Evolutionary conservation across 2,888 invertebrate genomes (phyloP).

Genomic region (Odontocolon sp.): DNA sequence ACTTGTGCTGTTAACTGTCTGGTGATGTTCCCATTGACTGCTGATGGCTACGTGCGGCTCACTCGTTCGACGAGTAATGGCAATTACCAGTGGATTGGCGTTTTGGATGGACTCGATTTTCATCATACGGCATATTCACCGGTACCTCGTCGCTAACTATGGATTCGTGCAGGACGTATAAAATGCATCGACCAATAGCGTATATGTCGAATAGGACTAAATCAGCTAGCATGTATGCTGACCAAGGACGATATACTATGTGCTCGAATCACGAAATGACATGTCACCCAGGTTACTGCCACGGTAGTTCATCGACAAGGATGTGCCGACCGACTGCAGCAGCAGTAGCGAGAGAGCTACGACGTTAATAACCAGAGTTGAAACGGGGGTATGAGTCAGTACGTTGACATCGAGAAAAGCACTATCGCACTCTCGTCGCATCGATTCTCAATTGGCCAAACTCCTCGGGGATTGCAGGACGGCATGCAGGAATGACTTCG

Average conservation of each 20-base stretch:
- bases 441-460: constrained; percentile 31
- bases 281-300: constrained; percentile 23
- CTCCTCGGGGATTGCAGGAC: constrained; percentile 48
- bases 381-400: constrained; percentile 14
- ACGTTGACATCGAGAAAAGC: constrained; percentile 19
- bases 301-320: constrained; percentile 26
- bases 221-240: constrained; percentile 9
- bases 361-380: constrained; percentile 49
- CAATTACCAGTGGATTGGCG: constrained; percentile 25
- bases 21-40: background rate
- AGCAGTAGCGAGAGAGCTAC: constrained; percentile 28
- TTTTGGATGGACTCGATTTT: constrained; percentile 26
- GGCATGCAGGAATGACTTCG: constrained; percentile 61
- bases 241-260: constrained; percentile 18
- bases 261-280: constrained; percentile 38
- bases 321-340: constrained; percentile 32
- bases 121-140: constrained; percentile 25
- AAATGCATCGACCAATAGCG: constrained; percentile 28
- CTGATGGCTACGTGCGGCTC: background rate
- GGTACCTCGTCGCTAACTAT: constrained; percentile 22
- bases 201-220: constrained; percentile 20
- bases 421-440: constrained; percentile 29
- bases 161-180: constrained; percentile 15
- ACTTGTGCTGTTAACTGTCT: constrained; percentile 3
- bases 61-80: background rate